Percentiles rank a stretch among this genome's conserved stretches.
Evolutionary conservation across 2,113 vertebrate genomes (phyloP).

Genomic region (Dromas ardeola): DNA sequence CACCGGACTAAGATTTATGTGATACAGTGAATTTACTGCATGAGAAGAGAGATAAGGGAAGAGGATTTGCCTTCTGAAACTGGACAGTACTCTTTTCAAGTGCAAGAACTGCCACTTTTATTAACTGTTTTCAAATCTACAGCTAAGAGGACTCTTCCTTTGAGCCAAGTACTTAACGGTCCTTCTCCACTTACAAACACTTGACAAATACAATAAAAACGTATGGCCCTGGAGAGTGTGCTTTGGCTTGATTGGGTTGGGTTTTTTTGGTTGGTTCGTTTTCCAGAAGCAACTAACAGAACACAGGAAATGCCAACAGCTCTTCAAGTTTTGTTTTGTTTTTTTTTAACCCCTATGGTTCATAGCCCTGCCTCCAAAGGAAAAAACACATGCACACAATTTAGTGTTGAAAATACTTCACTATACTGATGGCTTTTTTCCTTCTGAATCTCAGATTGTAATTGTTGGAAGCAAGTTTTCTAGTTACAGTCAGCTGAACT

Average conservation of each 20-base stretch:
- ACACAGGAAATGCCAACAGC: background rate
- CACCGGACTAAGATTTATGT: rapidly evolving
- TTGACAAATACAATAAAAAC: background rate
- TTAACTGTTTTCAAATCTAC: background rate
- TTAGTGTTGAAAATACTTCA: background rate
- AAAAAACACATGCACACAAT: background rate
- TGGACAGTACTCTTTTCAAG: background rate
- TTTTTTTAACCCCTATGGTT: background rate
- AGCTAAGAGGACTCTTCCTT: background rate
- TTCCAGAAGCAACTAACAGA: background rate
- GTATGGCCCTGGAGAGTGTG: background rate
- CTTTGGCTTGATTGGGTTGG: background rate
- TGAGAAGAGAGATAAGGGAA: background rate
- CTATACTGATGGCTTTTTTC: background rate
- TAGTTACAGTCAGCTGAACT: background rate
- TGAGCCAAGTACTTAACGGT: background rate
- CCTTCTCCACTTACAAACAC: background rate
- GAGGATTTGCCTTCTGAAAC: background rate
- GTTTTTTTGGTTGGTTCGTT: background rate
- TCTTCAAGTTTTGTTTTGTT: background rate
- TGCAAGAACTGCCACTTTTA: background rate
- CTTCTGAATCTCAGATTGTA: background rate
- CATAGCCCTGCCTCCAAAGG: background rate
- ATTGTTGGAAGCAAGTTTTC: background rate
- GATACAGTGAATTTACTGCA: background rate